phyloP scores from a whole-genome alignment of 2,113 vertebrate species.

The Mastomys natalensis region DNA sequence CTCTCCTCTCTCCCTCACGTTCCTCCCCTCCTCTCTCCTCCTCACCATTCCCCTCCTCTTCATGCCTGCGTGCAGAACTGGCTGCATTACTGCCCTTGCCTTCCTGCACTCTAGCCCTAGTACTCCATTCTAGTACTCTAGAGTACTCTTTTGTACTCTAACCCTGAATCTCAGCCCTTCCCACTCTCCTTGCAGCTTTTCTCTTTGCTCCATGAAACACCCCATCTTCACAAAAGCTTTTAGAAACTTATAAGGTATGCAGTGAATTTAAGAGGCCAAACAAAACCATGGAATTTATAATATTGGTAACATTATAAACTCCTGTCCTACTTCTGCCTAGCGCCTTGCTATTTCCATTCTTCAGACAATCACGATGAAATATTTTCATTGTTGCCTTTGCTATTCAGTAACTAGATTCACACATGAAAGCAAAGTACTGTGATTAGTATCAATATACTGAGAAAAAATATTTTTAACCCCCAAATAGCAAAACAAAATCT shows the following conservation, averaged over 20 bases:
- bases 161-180: not conserved
- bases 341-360: not conserved
- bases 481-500: not conserved
- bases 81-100: not conserved
- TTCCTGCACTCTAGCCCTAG: not conserved
- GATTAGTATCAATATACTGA: not conserved
- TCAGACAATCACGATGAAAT: not conserved
- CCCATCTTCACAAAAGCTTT: constrained; percentile 16
- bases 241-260: not conserved
- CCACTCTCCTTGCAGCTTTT: not conserved
- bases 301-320: not conserved
- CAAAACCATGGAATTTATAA: not conserved
- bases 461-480: not conserved
- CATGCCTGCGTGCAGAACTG: not conserved
- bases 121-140: too few relatives aligned
- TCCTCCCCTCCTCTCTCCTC: not conserved
- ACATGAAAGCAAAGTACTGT: constrained; percentile 14
- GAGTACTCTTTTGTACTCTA: not conserved
- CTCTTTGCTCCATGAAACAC: not conserved
- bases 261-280: constrained; percentile 6
- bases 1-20: not conserved
- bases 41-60: not conserved
- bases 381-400: not conserved
- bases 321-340: not conserved
- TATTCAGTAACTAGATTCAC: not conserved